Evolutionary conservation across 2,113 vertebrate species (phyloP), one percentile per base, ranked within the genome.

Genomic region (Sebastes fasciatus): DNA sequence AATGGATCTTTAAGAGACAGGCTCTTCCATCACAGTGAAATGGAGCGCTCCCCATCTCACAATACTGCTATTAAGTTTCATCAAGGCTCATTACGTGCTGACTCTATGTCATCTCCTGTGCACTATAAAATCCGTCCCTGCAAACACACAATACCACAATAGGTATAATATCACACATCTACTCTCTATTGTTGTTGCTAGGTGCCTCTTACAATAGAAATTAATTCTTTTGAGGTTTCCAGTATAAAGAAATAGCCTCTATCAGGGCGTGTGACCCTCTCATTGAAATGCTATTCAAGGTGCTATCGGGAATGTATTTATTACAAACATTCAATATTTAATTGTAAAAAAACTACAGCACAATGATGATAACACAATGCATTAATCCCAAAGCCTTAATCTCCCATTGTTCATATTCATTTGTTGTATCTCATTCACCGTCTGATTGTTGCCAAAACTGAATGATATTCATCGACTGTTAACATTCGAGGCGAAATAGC

Each of bases 1-100:
- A 94, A 94, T 93, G 89, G 93, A 89, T 93, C 89, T 89, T 88
- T 86, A 82, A 91, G 77, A 94, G 92, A 93, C 89, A 88, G 79
- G 78, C 88, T 88, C 86, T 72, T 91, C 90, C 92, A 90, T 92
- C 92, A 91, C 69, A 21, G 83, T 82, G 84, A 91, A 93, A 94
- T 90, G 79, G 87, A 93, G 86, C 78, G 57, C 89, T 89, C 73
- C 85, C 82, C 79, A 83, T 81, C 85, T 87, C 88, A 84, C 87
- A 91, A 87, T 82, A 74, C 88, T 74, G 88, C 90, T 92, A 93
- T 94, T 92, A 94, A 87, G 90, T 92, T 93, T 90, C 89, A 91
- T 92, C 87, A 92, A 86, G 92, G 68, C 89, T 91, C 86, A 90
- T 91, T 91, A 93, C 86, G 85, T 88, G 89, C 88, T 84, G 89